These are phyloP conservation scores for Vicugna pacos DNA, from an alignment of 2,113 vertebrate species.

Conservation along the genomic window DNA sequence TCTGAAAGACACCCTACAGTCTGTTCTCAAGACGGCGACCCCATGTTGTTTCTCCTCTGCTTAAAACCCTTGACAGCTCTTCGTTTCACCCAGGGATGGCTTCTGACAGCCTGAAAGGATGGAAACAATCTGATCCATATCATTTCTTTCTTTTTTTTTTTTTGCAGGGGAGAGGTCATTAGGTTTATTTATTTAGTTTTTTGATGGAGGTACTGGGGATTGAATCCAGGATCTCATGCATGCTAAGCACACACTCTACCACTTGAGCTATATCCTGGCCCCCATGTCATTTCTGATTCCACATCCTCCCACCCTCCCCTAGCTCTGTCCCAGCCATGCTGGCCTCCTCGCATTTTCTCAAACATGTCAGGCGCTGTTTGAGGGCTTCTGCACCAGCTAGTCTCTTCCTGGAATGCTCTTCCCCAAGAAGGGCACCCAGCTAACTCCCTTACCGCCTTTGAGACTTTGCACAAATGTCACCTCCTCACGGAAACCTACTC, in stretches of 20 bases:
- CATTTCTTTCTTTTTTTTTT: not conserved
- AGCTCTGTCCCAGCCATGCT: not conserved
- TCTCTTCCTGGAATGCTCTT: not conserved
- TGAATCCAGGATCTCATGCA: too few species aligned
- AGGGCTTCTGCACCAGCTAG: not conserved
- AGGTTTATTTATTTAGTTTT: too few species aligned
- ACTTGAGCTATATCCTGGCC: too few species aligned
- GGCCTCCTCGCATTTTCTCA: not conserved
- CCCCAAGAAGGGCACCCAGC: rapidly evolving
- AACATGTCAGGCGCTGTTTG: not conserved
- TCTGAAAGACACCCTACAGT: not conserved
- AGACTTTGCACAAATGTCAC: not conserved
- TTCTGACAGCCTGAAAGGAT: not conserved
- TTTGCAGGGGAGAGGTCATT: too few species aligned
- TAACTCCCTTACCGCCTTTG: not conserved
- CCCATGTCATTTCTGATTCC: not conserved
- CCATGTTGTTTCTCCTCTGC: not conserved
- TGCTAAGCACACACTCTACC: too few species aligned
- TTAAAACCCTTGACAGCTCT: not conserved
- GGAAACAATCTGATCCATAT: not conserved
- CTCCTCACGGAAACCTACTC: not conserved
- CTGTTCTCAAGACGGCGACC: not conserved
- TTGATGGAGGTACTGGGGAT: too few species aligned
- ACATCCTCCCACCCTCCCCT: not conserved
- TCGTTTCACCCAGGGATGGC: not conserved